Base-by-base conservation (phyloP, 1,140 invertebrate species). In the Zaprionus ghesquierei region DNA sequence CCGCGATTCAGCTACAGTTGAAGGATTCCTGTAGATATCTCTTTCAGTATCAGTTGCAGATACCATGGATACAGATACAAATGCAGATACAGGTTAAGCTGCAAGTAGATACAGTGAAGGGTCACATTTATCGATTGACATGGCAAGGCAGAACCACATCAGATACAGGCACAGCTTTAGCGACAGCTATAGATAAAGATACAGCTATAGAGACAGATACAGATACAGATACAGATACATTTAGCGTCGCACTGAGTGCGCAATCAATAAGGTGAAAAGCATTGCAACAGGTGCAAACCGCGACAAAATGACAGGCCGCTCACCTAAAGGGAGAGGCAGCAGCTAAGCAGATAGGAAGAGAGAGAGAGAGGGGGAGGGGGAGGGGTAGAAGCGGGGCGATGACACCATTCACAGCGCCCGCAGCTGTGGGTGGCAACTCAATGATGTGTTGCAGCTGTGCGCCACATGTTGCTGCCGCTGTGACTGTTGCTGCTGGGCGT, bases 371-470 rank as follows among this genome's bases (percentile, higher is more conserved):
- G 9, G 41, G 6, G 18, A 76, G 29, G 27, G n/a, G 49, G 3
- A 50, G 25, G 60, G 44, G 53, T 73, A n/a, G n/a, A n/a, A n/a
- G n/a, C n/a, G n/a, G n/a, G n/a, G 64, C 75, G 82, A 87, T 82
- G 82, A 87, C 82, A 87, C 84, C 66, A 58, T 72, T 72, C 31
- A 22, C 20, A 38, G 59, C 41, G 46, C 68, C 35, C 27, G 79
- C 76, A 82, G 84, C 84, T 74, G 84, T 87, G 84, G 84, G 61
- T 64, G 60, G 77, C 75, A 78, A 66, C 63, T 61, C 70, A 73
- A 75, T 87, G 84, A 87, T 79, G 85, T 89, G 73, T 77, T 89
- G 84, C 84, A 87, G 84, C 84, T 87, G 84, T 87, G 84, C 84
- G 71, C 84, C 84, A 87, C 84, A 87, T 87, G 84, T 87, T 87